Conservation (phyloP, 2,113 vertebrate species). For the Mormoops blainvillei region DNA sequence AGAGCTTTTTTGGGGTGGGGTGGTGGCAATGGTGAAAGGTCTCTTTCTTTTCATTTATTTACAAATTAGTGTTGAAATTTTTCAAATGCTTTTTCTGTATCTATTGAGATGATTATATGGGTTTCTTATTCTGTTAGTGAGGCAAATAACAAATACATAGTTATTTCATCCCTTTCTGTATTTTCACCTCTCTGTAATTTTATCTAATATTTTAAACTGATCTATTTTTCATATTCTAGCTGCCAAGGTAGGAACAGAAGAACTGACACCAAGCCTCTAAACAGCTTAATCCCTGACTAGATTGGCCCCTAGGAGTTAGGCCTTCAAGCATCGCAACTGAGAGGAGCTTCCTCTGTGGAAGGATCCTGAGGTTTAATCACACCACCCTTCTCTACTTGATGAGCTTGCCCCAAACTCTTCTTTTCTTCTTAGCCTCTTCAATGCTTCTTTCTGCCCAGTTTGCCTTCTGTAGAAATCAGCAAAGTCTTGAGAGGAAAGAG, state of each 20-base stretch:
- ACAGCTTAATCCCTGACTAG: neutral
- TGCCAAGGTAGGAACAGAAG: neutral
- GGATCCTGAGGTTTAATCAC: neutral
- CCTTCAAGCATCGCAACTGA: neutral
- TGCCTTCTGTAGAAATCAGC: neutral
- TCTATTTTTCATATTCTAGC: neutral
- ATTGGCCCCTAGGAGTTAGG: neutral
- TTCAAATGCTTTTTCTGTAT: neutral
- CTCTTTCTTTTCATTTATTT: neutral
- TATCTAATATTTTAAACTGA: conserved; percentile 8
- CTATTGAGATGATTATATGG: neutral
- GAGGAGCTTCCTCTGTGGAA: neutral
- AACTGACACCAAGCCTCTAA: neutral
- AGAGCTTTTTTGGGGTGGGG: fast-evolving
- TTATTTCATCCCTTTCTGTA: neutral
- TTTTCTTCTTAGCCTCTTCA: neutral
- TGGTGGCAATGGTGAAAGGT: neutral
- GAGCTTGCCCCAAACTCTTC: neutral
- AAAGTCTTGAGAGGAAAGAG: neutral
- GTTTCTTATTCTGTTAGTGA: conserved; percentile 7
- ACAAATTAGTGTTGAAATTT: neutral
- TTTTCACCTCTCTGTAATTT: neutral
- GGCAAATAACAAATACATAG: neutral
- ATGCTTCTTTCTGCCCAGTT: neutral
- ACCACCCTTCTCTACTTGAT: no score